A percentile compares a stretch with the other conserved stretches of the same genome.
Conservation (phyloP, 2,888 invertebrate genomes). For the Notodonta dromedarius region DNA sequence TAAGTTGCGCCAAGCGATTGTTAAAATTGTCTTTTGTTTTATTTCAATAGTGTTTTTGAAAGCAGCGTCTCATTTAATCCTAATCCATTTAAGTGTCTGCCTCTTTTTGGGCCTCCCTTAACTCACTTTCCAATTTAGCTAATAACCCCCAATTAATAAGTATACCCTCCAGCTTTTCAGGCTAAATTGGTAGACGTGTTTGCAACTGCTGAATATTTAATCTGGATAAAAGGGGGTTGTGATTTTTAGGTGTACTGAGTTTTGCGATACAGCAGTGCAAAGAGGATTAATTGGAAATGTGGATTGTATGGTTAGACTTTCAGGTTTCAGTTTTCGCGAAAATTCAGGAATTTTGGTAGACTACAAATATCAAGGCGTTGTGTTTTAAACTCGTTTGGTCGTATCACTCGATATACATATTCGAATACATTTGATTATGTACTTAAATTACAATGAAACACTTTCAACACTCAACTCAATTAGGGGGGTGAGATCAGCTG, state of each 20-base stretch:
- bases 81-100: neutral
- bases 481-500: neutral
- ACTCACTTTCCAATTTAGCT: slow-evolving; percentile 15
- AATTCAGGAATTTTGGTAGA: neutral
- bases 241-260: slow-evolving; percentile 27
- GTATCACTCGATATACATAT: too few species aligned
- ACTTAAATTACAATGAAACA: neutral
- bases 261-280: slow-evolving; percentile 14
- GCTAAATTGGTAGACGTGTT: slow-evolving; percentile 17
- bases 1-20: too few species aligned
- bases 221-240: slow-evolving; percentile 41
- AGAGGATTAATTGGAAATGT: slow-evolving; percentile 42
- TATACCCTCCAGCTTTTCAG: slow-evolving; percentile 21
- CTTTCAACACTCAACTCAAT: neutral
- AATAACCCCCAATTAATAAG: slow-evolving; percentile 23
- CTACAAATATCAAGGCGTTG: too few species aligned
- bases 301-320: slow-evolving; percentile 11
- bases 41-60: neutral
- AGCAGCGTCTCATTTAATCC: neutral
- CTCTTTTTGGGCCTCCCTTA: slow-evolving; percentile 1
- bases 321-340: neutral
- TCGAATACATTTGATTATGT: too few species aligned
- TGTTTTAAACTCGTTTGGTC: too few species aligned
- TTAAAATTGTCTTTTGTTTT: too few species aligned
- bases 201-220: slow-evolving; percentile 41